Evolutionary conservation across 2,888 invertebrate species (phyloP).

Genomic region (Lamproptera curius): DNA sequence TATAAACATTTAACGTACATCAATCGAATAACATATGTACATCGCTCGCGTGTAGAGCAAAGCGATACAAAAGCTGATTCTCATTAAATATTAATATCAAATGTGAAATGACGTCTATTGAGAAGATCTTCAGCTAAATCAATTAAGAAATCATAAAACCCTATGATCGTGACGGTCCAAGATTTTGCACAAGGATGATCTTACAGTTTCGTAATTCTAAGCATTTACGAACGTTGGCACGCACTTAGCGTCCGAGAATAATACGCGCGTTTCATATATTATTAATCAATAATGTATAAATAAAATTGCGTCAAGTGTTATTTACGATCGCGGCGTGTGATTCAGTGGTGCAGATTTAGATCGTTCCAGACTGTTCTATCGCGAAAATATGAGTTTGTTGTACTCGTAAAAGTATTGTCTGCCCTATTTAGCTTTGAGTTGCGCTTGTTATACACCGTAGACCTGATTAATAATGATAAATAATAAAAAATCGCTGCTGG

Average conservation of each 20-base stretch:
- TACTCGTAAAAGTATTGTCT: neutral
- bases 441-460: slow-evolving; percentile 31
- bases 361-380: slow-evolving; percentile 42
- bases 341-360: slow-evolving; percentile 51
- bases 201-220: neutral
- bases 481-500: slow-evolving; percentile 52
- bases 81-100: too few species aligned
- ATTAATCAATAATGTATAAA: slow-evolving; percentile 25
- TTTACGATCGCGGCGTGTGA: slow-evolving; percentile 50
- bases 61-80: too few species aligned
- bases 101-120: too few species aligned
- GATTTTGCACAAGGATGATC: too few species aligned
- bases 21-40: too few species aligned
- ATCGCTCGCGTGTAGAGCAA: too few species aligned
- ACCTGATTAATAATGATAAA: slow-evolving; percentile 56
- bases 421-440: slow-evolving; percentile 22
- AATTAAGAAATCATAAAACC: too few species aligned
- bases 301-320: slow-evolving; percentile 33
- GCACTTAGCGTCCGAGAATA: neutral
- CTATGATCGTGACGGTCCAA: too few species aligned
- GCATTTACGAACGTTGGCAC: slow-evolving; percentile 2
- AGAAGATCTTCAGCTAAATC: too few species aligned
- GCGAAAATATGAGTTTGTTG: too few species aligned
- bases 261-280: slow-evolving; percentile 3
- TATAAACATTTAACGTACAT: too few species aligned